Evolutionary conservation across 2,888 invertebrate genomes (phyloP), one percentile per base, ranked within the genome.

Genomic region (Mongoloraphidia duomilia): DNA sequence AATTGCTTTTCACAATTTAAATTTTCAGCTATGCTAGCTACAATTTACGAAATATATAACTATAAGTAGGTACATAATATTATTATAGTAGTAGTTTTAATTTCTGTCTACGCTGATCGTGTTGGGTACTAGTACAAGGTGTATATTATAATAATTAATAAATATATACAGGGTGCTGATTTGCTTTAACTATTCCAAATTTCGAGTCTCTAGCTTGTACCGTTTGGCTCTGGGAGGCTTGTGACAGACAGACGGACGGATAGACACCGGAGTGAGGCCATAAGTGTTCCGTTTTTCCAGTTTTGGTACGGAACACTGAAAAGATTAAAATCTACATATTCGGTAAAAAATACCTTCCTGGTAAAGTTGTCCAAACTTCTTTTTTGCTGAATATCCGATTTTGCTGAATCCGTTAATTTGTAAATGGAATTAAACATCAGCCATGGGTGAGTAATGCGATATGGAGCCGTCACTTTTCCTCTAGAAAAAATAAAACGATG

Each of bases 371-470:
- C 63, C 2, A 76, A 61, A 10, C 64, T 66, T 34, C 64, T 61
- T 57, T 71, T 72, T 53, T 79, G 78, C 37, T 68, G 61, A 37
- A 70, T 55, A 60, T 79, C 78, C 6, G 64, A 65, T 17, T 63
- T 64, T 9, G 75, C 75, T 39, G 64, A 58, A 37, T 68, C 65
- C 0, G 78, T 77, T 55, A 72, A 62, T 50, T 68, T 67, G 57
- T 76, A 79, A 51, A 77, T 60, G 54, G 66, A 69, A 50, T 77
- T 72, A 9, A 76, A 59, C 9, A 79, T 59, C 8, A 77, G 59
- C 79, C 79, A 79, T 0, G 79, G 79, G 38, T 67, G 70, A 0
- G 66, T 55, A 11, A 77, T 57, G 35, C 79, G 69, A 36, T 74
- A 65, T 1, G 70, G 65, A 10, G 73, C 63, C 41, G 70, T 62